Evolutionary conservation across 2,113 vertebrate genomes (phyloP), one percentile per base, ranked within the genome.

Genomic region (Labeo catla): DNA sequence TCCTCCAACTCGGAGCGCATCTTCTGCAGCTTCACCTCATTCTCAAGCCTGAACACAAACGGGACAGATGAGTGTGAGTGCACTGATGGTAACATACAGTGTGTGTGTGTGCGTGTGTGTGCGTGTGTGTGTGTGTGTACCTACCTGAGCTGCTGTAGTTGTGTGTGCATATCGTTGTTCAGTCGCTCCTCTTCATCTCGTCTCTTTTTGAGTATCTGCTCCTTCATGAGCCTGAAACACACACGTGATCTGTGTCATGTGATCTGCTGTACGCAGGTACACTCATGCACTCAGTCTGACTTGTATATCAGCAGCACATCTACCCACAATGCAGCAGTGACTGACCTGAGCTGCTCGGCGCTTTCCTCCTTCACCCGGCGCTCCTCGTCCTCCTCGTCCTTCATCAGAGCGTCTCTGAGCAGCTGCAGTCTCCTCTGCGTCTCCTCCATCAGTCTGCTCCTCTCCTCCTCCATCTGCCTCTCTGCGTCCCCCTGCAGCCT

Each of bases 341-440:
- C 87, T 23, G 61, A 98, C 97, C 96, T 94, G 87, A 98, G 91
- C 86, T 92, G 90, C 76, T 94, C 86, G n/a, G 95, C 92, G 3
- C 95, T 94, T 66, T 95, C 95, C 90, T 93, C 91, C 85, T 76
- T 92, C 59, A 97, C 93, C 89, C 21, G 45, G 28, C 52, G 49
- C 52, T 70, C 36, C 28, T 57, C 83, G 21, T 90, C 84, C 74
- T 88, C 73, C 54, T 86, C 77, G 78, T 93, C 88, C 39, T 59
- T 91, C 85, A 73, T 88, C 86, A 94, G 85, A 84, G 91, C 89
- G 84, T 94, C 91, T 84, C 47, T 89, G 11, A 95, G 85, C 6
- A 82, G 92, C 84, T 88, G 90, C 21, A 65, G 16, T 66, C 0
- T 65, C 23, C 43, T 89, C 80, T 87, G 59, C 68, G 91, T 82